Conservation (phyloP, 1,140 invertebrate species). For the Galendromus occidentalis region DNA sequence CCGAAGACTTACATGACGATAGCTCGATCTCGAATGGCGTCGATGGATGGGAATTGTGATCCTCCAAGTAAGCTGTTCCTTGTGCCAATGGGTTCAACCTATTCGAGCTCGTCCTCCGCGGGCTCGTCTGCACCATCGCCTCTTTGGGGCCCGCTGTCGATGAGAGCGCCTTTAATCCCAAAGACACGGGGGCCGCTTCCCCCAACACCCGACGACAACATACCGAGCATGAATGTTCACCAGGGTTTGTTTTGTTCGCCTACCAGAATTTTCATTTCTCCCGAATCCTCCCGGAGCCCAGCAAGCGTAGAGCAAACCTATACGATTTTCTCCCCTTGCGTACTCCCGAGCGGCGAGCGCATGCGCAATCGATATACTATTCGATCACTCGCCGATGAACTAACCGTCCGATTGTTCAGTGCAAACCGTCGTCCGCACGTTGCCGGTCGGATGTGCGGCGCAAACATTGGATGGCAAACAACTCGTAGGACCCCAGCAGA, state of each 20-base stretch:
- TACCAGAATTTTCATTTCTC: neutral
- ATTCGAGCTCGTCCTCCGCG: neutral
- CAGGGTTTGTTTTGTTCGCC: neutral
- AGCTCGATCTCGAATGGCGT: constrained; percentile 9
- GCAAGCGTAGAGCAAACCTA: no score
- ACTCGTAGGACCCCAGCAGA: neutral
- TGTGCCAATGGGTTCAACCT: neutral
- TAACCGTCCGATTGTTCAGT: neutral
- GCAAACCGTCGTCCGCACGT: neutral
- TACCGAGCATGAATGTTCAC: neutral
- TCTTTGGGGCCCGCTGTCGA: neutral
- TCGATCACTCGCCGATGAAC: no score
- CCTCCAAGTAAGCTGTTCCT: constrained; percentile 8
- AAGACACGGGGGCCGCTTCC: neutral
- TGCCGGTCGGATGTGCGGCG: neutral
- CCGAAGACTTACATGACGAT: constrained; percentile 12
- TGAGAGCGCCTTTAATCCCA: neutral
- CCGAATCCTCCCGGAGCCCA: no score
- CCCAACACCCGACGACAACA: neutral
- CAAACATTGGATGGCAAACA: constrained; percentile 6
- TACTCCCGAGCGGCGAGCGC: no score
- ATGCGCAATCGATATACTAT: no score
- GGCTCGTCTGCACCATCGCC: neutral
- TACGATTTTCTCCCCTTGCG: no score
- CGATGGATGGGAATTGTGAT: neutral